Evolutionary conservation across 2,797 vertebrate species (phyloP).

Genomic region (Chromobotia macracanthus): DNA sequence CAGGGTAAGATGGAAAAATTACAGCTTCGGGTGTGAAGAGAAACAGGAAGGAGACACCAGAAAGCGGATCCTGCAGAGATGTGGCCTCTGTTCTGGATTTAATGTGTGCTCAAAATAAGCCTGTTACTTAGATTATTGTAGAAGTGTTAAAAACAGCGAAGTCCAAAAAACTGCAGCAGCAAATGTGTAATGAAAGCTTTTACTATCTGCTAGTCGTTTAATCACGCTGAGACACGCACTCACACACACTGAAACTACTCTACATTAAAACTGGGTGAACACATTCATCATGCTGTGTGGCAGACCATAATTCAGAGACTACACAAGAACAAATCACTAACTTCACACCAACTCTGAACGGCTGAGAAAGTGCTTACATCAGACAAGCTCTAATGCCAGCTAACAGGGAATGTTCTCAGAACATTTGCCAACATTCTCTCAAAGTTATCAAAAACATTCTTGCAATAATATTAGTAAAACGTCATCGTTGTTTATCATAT

Average conservation of each 20-base stretch:
- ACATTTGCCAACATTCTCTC: too few species aligned
- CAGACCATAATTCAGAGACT: constrained; percentile 40
- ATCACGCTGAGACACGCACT: constrained; percentile 56
- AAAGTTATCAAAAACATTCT: too few species aligned
- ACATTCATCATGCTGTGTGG: constrained; percentile 17
- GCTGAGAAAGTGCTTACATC: constrained; percentile 27
- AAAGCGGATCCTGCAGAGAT: neutral
- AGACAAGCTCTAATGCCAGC: constrained; percentile 32
- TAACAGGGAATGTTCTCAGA: too few species aligned
- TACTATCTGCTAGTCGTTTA: constrained; percentile 63
- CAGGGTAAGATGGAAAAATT: neutral
- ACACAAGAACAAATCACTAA: constrained; percentile 56
- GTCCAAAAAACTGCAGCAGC: constrained; percentile 56
- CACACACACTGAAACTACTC: constrained; percentile 19
- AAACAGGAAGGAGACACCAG: neutral
- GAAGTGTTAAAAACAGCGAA: constrained; percentile 57
- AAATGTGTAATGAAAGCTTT: constrained; percentile 62
- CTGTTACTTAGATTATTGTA: constrained; percentile 63
- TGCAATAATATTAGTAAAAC: too few species aligned
- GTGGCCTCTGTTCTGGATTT: constrained; percentile 51
- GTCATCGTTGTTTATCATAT: too few species aligned
- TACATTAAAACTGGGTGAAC: neutral
- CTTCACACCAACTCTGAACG: constrained; percentile 34
- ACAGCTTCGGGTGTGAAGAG: neutral
- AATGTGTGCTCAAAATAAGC: constrained; percentile 64